Evolutionary conservation across 2,888 invertebrate species (phyloP).

Genomic region (Epistrophe eligans): DNA sequence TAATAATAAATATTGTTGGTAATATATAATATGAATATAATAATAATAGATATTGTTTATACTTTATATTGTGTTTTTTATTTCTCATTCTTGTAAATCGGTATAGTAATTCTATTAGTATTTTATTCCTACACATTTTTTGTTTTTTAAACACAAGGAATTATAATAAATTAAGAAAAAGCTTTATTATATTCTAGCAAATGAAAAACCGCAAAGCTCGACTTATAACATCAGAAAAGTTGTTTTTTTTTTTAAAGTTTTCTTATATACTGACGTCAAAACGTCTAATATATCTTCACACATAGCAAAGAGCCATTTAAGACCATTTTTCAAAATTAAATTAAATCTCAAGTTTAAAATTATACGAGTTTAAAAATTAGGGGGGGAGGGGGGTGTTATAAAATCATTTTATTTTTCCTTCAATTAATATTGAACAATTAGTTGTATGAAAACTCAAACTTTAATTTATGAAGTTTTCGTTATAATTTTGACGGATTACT

Average conservation of each 20-base stretch:
- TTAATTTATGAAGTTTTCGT: no score
- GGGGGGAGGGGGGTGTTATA: no score
- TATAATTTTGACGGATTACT: no score
- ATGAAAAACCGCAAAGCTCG: conserved; percentile 76
- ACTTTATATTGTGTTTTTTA: conserved; percentile 46
- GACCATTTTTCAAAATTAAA: conserved; percentile 8
- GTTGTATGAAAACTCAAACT: no score
- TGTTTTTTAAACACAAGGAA: background rate
- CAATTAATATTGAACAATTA: no score
- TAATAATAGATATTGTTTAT: background rate
- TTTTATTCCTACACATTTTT: conserved; percentile 2
- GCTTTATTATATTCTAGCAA: conserved; percentile 52
- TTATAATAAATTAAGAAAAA: conserved; percentile 20
- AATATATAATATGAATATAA: conserved; percentile 47
- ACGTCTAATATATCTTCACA: background rate
- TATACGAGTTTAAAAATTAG: no score
- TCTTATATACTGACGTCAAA: background rate
- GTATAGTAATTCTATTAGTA: conserved; percentile 5
- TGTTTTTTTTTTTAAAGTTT: conserved; percentile 24
- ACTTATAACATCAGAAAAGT: conserved; percentile 65
- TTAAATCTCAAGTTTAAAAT: background rate
- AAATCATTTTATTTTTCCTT: no score
- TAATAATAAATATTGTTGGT: conserved; percentile 29
- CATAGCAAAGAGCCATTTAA: conserved; percentile 1
- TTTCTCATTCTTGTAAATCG: conserved; percentile 19